Base-by-base conservation (phyloP, 2,797 vertebrate species). In the Furcifer pardalis region DNA sequence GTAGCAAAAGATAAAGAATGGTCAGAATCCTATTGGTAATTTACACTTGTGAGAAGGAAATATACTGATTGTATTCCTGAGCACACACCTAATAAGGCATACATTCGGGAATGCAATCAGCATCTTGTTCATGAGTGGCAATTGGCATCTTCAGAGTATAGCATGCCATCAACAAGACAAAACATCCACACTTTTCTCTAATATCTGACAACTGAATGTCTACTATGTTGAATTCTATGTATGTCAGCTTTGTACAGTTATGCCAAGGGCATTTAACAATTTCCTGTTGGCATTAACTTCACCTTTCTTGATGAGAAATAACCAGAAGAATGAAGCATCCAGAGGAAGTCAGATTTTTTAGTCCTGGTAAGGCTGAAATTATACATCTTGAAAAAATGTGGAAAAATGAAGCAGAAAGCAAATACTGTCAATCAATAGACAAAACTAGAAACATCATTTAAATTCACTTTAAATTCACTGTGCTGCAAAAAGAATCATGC, bases 381-480 rank as follows among this genome's bases (percentile, higher is more conserved):
- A 40, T 42, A 75, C 59, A 63, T 59, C 74, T 37, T 7, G 83
- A 86, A 32, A 0, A 59, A 72, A 75, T 5, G 59, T 4, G 6
- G 86, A 60, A 46, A 1, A 40, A 56, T 72, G 82, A 56, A 77
- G 35, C 68, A 74, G 80, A 84, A 81, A 87, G 35, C 1, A 1
- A 30, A 60, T 66, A 35, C 4, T 35, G 15, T 8, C 8, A 37
- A 44, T 1, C 79, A 32, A 65, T 37, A 59, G 46, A 72, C 23
- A 56, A 19, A 44, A 86, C 56, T 79, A 77, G 19, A 6, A 0
- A 0, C 25, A 46, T 79, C 49, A 56, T 37, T 77, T n/a, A n/a
- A n/a, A n/a, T n/a, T n/a, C n/a, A n/a, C 86, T 84, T 73, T 9
- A 9, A 46, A 89, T 71, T 85, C 49, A 75, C 80, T 84, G 65